These are phyloP conservation scores for Fopius arisanus DNA, from an alignment of 1,140 invertebrate species.

Conservation along the genomic window DNA sequence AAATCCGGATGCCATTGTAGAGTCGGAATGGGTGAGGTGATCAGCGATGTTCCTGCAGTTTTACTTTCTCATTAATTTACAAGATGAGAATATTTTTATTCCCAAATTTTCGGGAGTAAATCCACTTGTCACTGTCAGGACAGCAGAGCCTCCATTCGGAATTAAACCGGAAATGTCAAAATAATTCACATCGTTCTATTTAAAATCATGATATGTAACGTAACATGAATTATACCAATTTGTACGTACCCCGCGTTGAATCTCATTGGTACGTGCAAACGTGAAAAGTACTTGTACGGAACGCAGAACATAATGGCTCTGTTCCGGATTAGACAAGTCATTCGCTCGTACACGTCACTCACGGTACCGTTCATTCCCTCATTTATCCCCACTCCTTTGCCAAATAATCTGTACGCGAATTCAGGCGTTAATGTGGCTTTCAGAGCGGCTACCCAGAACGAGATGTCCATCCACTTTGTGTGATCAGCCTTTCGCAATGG, in stretches of 20 bases:
- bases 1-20: no score
- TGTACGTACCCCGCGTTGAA: neutral
- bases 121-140: no score
- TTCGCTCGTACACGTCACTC: conserved; percentile 10
- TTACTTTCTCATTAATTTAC: no score
- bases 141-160: no score
- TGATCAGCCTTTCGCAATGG: conserved; percentile 15
- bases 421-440: conserved; percentile 35
- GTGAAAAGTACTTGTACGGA: neutral
- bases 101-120: no score
- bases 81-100: no score
- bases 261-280: neutral
- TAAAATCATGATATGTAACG: no score
- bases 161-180: no score
- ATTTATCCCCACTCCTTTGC: neutral
- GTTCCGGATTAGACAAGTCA: neutral
- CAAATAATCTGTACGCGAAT: conserved; percentile 22
- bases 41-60: no score
- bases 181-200: no score
- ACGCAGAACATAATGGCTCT: neutral
- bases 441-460: conserved; percentile 9
- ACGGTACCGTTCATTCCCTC: neutral
- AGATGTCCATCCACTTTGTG: conserved; percentile 36
- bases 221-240: no score
- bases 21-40: no score